Conservation (phyloP, 2,888 invertebrate species). For the Platyscelio sp. region DNA sequence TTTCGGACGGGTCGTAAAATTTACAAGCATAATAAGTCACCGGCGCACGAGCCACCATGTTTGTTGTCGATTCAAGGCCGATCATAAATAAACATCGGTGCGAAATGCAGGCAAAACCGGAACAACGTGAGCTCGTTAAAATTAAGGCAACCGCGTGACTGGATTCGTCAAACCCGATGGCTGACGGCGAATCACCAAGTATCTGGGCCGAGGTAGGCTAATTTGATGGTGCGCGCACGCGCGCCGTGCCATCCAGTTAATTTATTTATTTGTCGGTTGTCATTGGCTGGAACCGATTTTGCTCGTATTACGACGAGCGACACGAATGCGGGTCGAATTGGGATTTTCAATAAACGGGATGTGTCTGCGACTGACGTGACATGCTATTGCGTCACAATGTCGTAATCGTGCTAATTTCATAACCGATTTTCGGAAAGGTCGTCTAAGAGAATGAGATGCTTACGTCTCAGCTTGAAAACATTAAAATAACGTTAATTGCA, state of each 20-base stretch:
- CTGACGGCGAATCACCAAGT: no score
- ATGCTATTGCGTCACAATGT: constrained; percentile 20
- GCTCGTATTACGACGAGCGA: constrained; percentile 22
- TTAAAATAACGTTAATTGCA: no score
- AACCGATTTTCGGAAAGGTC: no score
- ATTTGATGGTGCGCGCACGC: constrained; percentile 1
- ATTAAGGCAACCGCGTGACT: no score
- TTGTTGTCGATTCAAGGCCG: constrained; percentile 18
- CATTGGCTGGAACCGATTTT: constrained; percentile 42
- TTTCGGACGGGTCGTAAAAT: constrained; percentile 23
- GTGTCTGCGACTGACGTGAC: constrained; percentile 19
- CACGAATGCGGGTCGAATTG: constrained; percentile 18
- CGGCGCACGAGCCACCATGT: background rate
- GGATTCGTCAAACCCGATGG: no score
- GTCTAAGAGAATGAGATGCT: no score
- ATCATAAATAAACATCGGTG: constrained; percentile 10
- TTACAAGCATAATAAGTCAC: constrained; percentile 49
- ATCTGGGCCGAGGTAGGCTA: background rate
- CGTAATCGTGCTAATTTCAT: constrained; percentile 21
- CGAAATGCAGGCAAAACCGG: no score
- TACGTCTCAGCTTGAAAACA: no score
- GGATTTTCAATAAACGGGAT: constrained; percentile 25
- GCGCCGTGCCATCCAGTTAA: background rate
- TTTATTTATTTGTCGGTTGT: constrained; percentile 49
- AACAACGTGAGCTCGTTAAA: no score